These are phyloP conservation scores for Tethya wilhelma DNA, from an alignment of 37 sponge, comb jelly and placozoan genomes.

Conservation along the genomic window DNA sequence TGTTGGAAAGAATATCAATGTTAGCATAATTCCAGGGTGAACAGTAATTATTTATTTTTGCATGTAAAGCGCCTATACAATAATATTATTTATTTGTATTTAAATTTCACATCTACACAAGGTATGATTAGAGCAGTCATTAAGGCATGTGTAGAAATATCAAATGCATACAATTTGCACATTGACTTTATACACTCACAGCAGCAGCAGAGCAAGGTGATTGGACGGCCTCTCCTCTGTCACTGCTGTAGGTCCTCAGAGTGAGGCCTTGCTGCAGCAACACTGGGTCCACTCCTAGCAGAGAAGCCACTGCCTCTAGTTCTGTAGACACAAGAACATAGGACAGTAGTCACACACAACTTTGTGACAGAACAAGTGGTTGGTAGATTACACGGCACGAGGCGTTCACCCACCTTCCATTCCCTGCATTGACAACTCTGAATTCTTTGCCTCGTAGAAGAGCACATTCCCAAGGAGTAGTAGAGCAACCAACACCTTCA, in stretches of 20 bases:
- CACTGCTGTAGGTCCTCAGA: constrained; percentile 66
- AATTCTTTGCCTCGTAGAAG: constrained; percentile 84
- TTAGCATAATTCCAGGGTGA: too few relatives aligned
- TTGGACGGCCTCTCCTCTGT: constrained; percentile 51
- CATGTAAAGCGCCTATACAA: too few relatives aligned
- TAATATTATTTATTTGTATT: too few relatives aligned
- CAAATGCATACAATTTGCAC: too few relatives aligned
- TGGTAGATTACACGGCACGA: too few relatives aligned
- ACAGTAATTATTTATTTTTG: too few relatives aligned
- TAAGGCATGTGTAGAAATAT: neutral
- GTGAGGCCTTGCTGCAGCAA: constrained; percentile 73
- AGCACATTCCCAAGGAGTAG: constrained; percentile 82
- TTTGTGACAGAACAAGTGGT: too few relatives aligned
- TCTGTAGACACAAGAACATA: constrained; percentile 24
- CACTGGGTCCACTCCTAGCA: constrained; percentile 58
- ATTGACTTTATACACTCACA: constrained; percentile 51
- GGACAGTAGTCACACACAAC: too few relatives aligned
- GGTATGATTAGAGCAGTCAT: too few relatives aligned
- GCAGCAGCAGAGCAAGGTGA: constrained; percentile 82
- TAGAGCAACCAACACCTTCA: constrained; percentile 78
- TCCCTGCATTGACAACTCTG: constrained; percentile 66
- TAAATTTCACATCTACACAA: neutral
- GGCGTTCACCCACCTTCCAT: constrained; percentile 64
- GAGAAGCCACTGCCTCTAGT: constrained; percentile 47
- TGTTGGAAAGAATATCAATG: too few relatives aligned